phyloP scores from a whole-genome alignment of 2,888 invertebrate species.

The Heteromurus nitidus region DNA sequence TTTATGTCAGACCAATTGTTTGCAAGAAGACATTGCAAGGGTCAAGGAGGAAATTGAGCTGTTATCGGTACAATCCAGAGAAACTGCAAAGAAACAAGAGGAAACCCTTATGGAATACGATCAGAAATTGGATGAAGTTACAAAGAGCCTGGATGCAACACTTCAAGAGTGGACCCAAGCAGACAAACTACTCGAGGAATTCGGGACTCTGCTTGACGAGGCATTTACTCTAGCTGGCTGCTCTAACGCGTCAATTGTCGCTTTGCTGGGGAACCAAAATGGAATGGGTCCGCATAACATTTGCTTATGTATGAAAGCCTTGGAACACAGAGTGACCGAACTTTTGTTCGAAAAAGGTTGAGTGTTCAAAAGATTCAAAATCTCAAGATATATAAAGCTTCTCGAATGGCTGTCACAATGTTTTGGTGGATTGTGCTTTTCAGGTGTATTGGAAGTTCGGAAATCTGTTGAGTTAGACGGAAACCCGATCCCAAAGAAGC shows the following conservation, averaged over 20 bases:
- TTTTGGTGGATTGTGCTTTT: background rate
- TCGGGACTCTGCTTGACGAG: conserved; percentile 49
- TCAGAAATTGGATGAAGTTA: conserved; percentile 34
- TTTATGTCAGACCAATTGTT: conserved; percentile 47
- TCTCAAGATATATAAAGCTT: too few relatives aligned
- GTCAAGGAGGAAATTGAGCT: conserved; percentile 67
- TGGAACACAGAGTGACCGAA: conserved; percentile 68
- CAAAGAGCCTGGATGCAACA: conserved; percentile 42
- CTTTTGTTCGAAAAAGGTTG: conserved; percentile 61
- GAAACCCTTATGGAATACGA: conserved; percentile 39
- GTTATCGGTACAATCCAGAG: conserved; percentile 31
- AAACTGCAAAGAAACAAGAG: conserved; percentile 35
- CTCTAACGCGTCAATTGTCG: conserved; percentile 57
- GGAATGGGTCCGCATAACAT: conserved; percentile 70
- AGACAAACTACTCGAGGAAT: conserved; percentile 56
- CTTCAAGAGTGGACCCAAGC: conserved; percentile 48
- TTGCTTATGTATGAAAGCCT: conserved; percentile 65
- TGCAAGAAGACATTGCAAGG: conserved; percentile 57
- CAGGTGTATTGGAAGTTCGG: conserved; percentile 57
- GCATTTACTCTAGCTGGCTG: conserved; percentile 57
- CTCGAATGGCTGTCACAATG: background rate
- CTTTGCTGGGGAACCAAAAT: conserved; percentile 65
- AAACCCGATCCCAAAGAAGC: conserved; percentile 58
- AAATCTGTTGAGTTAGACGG: conserved; percentile 64
- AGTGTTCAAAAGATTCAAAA: background rate